Base-by-base conservation (phyloP, 2,888 invertebrate genomes). In the Hypena proboscidalis region DNA sequence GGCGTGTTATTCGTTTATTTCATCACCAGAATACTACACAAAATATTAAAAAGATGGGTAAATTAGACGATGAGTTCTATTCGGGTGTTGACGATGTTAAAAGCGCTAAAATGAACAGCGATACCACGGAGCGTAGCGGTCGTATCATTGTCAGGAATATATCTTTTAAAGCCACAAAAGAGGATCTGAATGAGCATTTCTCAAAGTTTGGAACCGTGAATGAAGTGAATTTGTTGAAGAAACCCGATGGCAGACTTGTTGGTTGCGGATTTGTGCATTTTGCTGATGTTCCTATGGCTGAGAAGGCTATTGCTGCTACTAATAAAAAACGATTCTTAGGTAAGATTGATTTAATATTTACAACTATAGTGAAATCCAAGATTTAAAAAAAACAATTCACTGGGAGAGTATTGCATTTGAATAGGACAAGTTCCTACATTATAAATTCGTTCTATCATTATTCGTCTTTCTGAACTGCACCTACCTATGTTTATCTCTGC, bases 221-320 rank as follows among this genome's bases (percentile, higher is more conserved):
- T 51, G 96, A 97, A 65, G 92, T 97, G 0, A 94, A 94, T 62
- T 75, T 97, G 20, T 77, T 96, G n/a, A 94, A 93, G 64, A 94
- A 93, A 52, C 90, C 94, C 0, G 94, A 96, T 82, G 96, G 95
- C 0, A 95, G 93, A 70, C 83, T 95, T 5, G 94, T 96, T 1
- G 98, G 98, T 2, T 98, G 97, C 83, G 97, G 95, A 2, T 98
- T 98, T 83, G 92, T 98, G 1, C 97, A 98, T 77, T 98, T 94
- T 72, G 93, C 93, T 33, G 92, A 93, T 9, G 93, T 95, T 2
- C 93, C 94, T 45, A 94, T 94, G 83, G 98, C 98, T 4, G 94
- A 95, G 8, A 95, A 95, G 70, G 98, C 97, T 0, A 92, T 95
- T 47, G 83, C 92, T 42, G 91, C 94, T 47, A 93, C 94, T 4